Evolutionary conservation across 30 jellyfish, hydroid and myxozoan species (phyloP).

Genomic region (Rhopilema esculentum): DNA sequence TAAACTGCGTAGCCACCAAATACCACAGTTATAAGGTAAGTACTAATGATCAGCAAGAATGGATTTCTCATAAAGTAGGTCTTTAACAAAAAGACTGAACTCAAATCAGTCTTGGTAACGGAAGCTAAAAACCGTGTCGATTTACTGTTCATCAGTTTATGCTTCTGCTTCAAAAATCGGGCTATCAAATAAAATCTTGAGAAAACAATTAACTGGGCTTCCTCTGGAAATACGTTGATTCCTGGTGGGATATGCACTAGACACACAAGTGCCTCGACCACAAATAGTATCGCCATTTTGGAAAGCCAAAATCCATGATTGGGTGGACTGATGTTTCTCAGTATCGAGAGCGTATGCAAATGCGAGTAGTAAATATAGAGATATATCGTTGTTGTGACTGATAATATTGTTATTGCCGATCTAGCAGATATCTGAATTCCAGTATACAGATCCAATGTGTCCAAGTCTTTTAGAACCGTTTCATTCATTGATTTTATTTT

Average conservation of each 20-base stretch:
- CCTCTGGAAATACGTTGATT: slow-evolving; percentile 71
- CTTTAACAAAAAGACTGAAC: slow-evolving; percentile 84
- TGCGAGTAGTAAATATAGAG: slow-evolving; percentile 74
- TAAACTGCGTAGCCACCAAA: slow-evolving; percentile 95
- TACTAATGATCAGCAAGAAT: slow-evolving; percentile 67
- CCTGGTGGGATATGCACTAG: slow-evolving; percentile 90
- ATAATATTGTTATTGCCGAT: slow-evolving; percentile 61
- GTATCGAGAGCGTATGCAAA: slow-evolving; percentile 62
- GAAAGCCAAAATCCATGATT: slow-evolving; percentile 61
- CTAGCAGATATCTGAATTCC: slow-evolving; percentile 74
- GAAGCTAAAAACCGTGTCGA: slow-evolving; percentile 96
- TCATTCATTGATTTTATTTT: slow-evolving; percentile 1
- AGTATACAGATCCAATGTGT: slow-evolving; percentile 60
- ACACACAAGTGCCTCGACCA: slow-evolving; percentile 76
- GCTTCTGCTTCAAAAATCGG: slow-evolving; percentile 87
- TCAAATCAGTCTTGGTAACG: slow-evolving; percentile 91
- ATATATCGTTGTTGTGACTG: slow-evolving; percentile 69
- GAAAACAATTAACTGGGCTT: slow-evolving; percentile 81
- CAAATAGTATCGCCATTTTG: slow-evolving; percentile 27
- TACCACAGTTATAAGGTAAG: slow-evolving; percentile 67
- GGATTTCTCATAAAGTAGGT: slow-evolving; percentile 94
- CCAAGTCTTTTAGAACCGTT: slow-evolving; percentile 31
- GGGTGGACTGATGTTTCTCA: slow-evolving; percentile 71
- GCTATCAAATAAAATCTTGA: slow-evolving; percentile 78
- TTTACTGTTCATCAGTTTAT: slow-evolving; percentile 88